phyloP scores from a whole-genome alignment of 2,888 invertebrate genomes.

The Trichogramma dendrolimi region DNA sequence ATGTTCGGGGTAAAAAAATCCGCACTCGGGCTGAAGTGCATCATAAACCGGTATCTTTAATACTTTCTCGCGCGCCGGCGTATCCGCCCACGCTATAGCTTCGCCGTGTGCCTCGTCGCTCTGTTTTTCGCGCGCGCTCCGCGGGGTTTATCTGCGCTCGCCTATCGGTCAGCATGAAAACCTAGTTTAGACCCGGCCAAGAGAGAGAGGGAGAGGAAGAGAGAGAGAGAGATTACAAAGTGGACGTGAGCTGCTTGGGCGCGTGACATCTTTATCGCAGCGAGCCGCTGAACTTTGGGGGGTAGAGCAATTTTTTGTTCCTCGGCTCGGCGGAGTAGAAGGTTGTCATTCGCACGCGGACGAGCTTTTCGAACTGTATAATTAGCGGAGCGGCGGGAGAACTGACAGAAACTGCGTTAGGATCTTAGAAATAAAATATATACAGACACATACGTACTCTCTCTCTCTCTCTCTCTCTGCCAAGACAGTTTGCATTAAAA shows the following conservation, averaged over 20 bases:
- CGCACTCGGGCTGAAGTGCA: slow-evolving; percentile 42
- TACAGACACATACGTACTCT: too few relatives aligned
- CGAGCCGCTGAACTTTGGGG: background rate
- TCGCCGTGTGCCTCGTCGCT: slow-evolving; percentile 19
- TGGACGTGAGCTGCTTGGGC: background rate
- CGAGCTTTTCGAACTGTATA: background rate
- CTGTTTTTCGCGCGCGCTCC: slow-evolving; percentile 27
- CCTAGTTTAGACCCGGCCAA: slow-evolving; percentile 35
- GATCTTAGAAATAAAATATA: too few relatives aligned
- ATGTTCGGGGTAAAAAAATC: background rate
- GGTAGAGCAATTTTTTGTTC: too few relatives aligned
- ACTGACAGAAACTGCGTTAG: too few relatives aligned
- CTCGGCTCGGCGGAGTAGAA: background rate
- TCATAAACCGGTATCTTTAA: slow-evolving; percentile 51
- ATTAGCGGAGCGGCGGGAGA: too few relatives aligned
- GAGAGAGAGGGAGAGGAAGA: background rate
- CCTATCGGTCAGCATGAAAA: slow-evolving; percentile 48
- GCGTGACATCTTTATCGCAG: slow-evolving; percentile 25
- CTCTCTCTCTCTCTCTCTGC: too few relatives aligned
- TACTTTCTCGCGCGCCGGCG: slow-evolving; percentile 36
- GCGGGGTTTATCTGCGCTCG: slow-evolving; percentile 41
- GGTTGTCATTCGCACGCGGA: slow-evolving; percentile 1
- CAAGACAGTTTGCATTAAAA: too few relatives aligned
- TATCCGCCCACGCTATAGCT: slow-evolving; percentile 25
- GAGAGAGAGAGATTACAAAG: too few relatives aligned